A percentile compares a stretch with the other conserved stretches of the same genome.
Conservation (phyloP, 2,113 vertebrate species). For the Clinocottus analis region DNA sequence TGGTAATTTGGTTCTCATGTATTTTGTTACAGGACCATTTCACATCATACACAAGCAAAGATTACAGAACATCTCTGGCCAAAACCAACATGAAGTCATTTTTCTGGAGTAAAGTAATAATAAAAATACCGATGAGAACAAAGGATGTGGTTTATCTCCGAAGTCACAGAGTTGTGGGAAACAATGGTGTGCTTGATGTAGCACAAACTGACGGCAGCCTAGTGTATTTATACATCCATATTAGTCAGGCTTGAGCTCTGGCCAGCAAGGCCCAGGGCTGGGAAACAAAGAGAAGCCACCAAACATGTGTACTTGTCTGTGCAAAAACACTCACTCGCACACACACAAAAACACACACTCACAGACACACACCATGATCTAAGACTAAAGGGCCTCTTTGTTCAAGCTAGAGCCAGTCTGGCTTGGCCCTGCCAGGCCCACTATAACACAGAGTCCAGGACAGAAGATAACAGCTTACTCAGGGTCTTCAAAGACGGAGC, state of each 20-base stretch:
- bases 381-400: constrained; percentile 76
- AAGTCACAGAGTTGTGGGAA: constrained; percentile 70
- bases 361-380: constrained; percentile 50
- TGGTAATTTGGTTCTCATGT: background rate
- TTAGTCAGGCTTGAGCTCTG: constrained; percentile 75
- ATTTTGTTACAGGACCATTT: constrained; percentile 33
- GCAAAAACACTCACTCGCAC: background rate
- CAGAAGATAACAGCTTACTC: constrained; percentile 61
- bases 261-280: constrained; percentile 73
- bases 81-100: constrained; percentile 50
- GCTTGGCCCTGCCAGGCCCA: constrained; percentile 61
- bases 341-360: background rate
- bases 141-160: constrained; percentile 69
- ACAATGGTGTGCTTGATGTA: constrained; percentile 79
- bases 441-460: constrained; percentile 58
- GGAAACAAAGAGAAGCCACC: constrained; percentile 77
- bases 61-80: background rate
- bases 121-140: constrained; percentile 50
- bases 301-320: constrained; percentile 53
- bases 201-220: constrained; percentile 65
- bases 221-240: constrained; percentile 81
- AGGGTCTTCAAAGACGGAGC: constrained; percentile 69
- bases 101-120: constrained; percentile 44
- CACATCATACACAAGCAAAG: constrained; percentile 21
- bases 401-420: constrained; percentile 59